These are phyloP conservation scores for Ectobius pallidus DNA, from an alignment of 2,888 invertebrate genomes.

Conservation along the genomic window DNA sequence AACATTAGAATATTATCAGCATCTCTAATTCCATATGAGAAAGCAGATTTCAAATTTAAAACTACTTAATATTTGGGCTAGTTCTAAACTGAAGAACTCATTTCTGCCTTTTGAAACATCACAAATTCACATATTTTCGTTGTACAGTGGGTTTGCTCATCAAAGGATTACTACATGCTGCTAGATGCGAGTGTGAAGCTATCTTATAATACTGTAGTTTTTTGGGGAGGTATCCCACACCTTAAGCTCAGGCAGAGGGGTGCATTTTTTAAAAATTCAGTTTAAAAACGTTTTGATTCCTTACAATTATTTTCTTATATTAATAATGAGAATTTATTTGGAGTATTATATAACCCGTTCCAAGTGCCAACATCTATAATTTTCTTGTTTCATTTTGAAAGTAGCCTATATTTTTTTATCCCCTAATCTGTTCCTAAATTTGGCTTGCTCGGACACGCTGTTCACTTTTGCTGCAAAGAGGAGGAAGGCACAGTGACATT, in stretches of 20 bases:
- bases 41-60: too few relatives aligned
- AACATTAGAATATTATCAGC: too few relatives aligned
- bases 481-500: neutral
- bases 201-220: neutral
- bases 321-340: neutral
- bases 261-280: neutral
- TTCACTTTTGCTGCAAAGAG: neutral
- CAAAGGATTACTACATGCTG: neutral
- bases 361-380: neutral
- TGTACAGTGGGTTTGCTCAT: neutral
- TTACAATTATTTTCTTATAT: neutral
- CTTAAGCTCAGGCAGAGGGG: neutral
- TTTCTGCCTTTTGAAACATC: too few relatives aligned
- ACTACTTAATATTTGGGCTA: too few relatives aligned
- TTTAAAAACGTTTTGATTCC: neutral
- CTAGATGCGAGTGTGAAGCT: neutral
- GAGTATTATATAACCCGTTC: neutral
- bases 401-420: neutral
- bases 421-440: neutral
- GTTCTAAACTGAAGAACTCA: too few relatives aligned
- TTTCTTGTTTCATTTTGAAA: neutral
- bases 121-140: too few relatives aligned
- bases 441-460: neutral
- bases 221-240: neutral
- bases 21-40: too few relatives aligned